Evolutionary conservation across 2,888 invertebrate species (phyloP), one percentile per base, ranked within the genome.

Genomic region (Drosophila mettleri): DNA sequence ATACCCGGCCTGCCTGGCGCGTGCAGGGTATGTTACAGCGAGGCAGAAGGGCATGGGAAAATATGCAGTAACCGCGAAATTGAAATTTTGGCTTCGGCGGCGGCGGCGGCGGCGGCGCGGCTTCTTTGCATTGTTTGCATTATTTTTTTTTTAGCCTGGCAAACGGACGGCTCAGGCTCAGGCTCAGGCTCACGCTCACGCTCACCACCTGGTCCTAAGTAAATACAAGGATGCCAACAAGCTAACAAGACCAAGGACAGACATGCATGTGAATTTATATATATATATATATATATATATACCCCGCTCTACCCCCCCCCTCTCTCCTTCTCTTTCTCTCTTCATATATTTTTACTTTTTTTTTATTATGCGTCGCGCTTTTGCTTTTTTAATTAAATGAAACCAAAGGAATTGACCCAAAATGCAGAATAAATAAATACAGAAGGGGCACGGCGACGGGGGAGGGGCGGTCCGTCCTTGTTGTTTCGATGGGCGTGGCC

Each of bases 321-420:
- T 4, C 41, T 3, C n/a, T n/a, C 43, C 0, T 12, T 10, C n/a
- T 10, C 24, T n/a, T 14, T 0, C 41, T 22, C 43, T 9, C 43
- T 2, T 29, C 29, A 31, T 69, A 52, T 27, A 60, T 59, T 14
- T 38, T 39, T 54, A 36, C 48, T 59, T 51, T 49, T 60, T 69
- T 74, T 84, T 80, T 69, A 57, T 75, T 77, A 74, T 86, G 77
- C 80, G 74, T 64, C 69, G 86, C 78, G 85, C 72, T 84, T 83
- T 69, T 83, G 45, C 45, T 82, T 87, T 91, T 90, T 90, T 90
- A 91, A 90, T 90, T 90, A 90, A 90, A 90, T 90, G 90, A 90
- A 90, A 89, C 90, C 91, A 75, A 86, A 90, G 88, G 89, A 90
- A 91, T 91, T 91, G 90, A 90, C 90, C 90, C 90, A 87, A 90